Percentiles rank a stretch among this genome's conserved stretches.
Evolutionary conservation across 2,888 invertebrate species (phyloP).

Genomic region (Diplazon laetatorius): DNA sequence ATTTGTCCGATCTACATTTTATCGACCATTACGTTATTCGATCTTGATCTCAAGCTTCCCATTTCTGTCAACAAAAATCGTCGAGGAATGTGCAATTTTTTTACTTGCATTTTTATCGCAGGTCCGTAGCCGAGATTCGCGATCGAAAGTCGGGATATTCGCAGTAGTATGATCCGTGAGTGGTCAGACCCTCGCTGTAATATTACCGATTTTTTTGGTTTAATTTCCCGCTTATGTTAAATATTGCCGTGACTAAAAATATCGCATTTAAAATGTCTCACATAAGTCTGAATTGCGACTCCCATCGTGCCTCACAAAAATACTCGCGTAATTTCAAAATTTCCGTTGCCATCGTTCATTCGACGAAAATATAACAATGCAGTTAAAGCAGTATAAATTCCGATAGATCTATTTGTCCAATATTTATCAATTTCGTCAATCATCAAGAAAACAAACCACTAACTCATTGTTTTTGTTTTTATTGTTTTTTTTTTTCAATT

Average conservation of each 20-base stretch:
- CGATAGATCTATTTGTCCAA: too few species aligned
- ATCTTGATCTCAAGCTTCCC: constrained; percentile 11
- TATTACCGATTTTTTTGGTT: constrained; percentile 26
- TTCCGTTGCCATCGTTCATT: too few species aligned
- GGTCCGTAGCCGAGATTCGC: neutral
- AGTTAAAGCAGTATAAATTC: too few species aligned
- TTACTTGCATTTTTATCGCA: neutral
- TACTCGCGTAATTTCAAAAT: too few species aligned
- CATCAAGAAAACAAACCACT: too few species aligned
- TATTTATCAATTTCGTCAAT: too few species aligned
- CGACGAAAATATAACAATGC: too few species aligned
- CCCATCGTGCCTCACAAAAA: too few species aligned
- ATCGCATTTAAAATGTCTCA: neutral
- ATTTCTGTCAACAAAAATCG: constrained; percentile 1
- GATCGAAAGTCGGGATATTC: constrained; percentile 41
- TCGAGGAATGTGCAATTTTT: neutral
- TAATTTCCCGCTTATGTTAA: too few species aligned
- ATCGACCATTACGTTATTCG: neutral
- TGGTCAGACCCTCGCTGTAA: constrained; percentile 51
- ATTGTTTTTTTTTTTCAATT: too few species aligned
- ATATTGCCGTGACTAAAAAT: neutral
- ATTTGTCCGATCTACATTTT: constrained; percentile 16
- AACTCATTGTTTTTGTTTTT: too few species aligned
- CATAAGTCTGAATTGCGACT: too few species aligned
- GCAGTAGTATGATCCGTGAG: constrained; percentile 61